Evolutionary conservation across 2,888 invertebrate species (phyloP).

Genomic region (Meloe dianella): DNA sequence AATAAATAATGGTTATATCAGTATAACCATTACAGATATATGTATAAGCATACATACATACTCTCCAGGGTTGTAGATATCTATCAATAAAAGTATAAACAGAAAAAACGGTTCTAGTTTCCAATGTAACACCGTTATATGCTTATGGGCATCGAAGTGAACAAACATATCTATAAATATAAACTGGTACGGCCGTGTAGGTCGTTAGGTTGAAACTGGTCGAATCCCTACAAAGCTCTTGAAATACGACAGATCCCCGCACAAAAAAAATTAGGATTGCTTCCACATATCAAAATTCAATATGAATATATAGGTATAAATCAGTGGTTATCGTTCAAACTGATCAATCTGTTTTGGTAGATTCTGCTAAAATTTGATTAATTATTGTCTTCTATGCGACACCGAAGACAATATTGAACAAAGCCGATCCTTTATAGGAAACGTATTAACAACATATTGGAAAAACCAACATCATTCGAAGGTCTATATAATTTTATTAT

Average conservation of each 20-base stretch:
- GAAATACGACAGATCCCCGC: slow-evolving; percentile 24
- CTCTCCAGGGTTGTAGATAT: slow-evolving; percentile 30
- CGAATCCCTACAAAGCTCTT: slow-evolving; percentile 25
- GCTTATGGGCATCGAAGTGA: slow-evolving; percentile 33
- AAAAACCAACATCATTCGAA: slow-evolving; percentile 18
- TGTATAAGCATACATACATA: slow-evolving; percentile 4
- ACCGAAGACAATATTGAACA: no score
- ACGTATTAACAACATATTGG: not conserved
- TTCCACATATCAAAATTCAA: slow-evolving; percentile 14
- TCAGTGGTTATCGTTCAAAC: not conserved
- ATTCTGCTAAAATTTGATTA: not conserved
- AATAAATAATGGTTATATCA: slow-evolving; percentile 34
- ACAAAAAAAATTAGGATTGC: slow-evolving; percentile 28
- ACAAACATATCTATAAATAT: slow-evolving; percentile 28
- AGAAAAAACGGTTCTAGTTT: slow-evolving; percentile 21
- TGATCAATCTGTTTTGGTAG: not conserved
- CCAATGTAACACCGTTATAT: slow-evolving; percentile 34
- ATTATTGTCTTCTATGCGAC: not conserved
- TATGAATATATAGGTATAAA: not conserved
- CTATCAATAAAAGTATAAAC: slow-evolving; percentile 31
- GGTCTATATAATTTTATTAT: slow-evolving; percentile 45
- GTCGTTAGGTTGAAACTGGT: slow-evolving; percentile 24
- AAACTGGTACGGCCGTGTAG: slow-evolving; percentile 17
- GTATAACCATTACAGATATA: not conserved
- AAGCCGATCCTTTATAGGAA: not conserved